Conservation (phyloP, 2,797 vertebrate species). For the Ptychobarbus kaznakovi region DNA sequence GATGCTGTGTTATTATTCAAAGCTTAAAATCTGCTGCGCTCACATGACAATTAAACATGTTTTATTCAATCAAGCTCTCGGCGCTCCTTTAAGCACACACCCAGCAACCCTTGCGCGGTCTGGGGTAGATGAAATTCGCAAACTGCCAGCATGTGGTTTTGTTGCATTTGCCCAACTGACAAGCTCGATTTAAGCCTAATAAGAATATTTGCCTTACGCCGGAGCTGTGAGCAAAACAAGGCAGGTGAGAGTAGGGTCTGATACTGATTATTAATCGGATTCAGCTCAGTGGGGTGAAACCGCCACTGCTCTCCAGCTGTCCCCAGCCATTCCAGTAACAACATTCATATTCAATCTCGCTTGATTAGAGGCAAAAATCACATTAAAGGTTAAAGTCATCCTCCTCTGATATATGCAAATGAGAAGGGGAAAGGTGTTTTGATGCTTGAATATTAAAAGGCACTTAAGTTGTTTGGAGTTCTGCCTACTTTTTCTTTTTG, state of each 20-base stretch:
- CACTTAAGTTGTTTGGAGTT: conserved; percentile 19
- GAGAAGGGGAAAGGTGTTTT: conserved; percentile 25
- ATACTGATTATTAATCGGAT: conserved; percentile 70
- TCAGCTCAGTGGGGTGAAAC: conserved; percentile 64
- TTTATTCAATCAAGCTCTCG: conserved; percentile 76
- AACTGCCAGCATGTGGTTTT: conserved; percentile 62
- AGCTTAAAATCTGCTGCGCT: conserved; percentile 30
- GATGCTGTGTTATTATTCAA: conserved; percentile 17
- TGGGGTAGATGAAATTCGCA: conserved; percentile 76
- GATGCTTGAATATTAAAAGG: conserved; percentile 31
- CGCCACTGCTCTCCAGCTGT: conserved; percentile 49
- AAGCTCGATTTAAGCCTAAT: conserved; percentile 62
- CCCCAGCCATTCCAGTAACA: conserved; percentile 42
- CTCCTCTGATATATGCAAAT: conserved; percentile 45
- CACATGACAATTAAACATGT: conserved; percentile 74
- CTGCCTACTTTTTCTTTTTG: conserved; percentile 27
- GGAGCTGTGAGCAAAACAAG: conserved; percentile 45
- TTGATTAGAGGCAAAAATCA: conserved; percentile 60
- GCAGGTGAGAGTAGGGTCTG: conserved; percentile 48
- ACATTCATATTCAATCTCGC: conserved; percentile 43
- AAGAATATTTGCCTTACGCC: conserved; percentile 61
- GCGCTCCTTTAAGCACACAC: conserved; percentile 60
- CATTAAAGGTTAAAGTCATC: conserved; percentile 45
- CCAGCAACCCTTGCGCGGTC: conserved; percentile 67
- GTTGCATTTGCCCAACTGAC: conserved; percentile 58